These are phyloP conservation scores for Spisula subtruncata DNA, from an alignment of 2,888 invertebrate species.

Conservation along the genomic window DNA sequence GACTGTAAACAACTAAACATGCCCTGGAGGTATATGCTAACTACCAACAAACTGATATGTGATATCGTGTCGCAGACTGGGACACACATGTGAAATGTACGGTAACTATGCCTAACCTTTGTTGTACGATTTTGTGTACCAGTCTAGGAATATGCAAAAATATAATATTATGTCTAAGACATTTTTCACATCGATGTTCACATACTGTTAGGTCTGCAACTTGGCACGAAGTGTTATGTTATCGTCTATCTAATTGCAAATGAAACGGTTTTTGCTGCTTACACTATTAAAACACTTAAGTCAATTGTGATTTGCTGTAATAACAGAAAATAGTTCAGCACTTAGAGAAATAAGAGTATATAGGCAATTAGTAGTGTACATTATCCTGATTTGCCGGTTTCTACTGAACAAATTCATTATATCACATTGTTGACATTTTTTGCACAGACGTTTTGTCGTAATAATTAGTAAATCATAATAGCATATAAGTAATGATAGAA, in stretches of 20 bases:
- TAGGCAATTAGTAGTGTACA: too few relatives aligned
- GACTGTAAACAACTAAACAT: neutral
- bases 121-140: neutral
- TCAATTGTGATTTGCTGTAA: too few relatives aligned
- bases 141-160: neutral
- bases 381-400: too few relatives aligned
- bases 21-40: neutral
- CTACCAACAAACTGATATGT: neutral
- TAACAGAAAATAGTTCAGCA: too few relatives aligned
- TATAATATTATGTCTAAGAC: neutral
- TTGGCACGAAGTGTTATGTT: neutral
- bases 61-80: neutral
- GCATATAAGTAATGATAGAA: too few relatives aligned
- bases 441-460: too few relatives aligned
- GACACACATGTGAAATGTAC: slow-evolving; percentile 5
- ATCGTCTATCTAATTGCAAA: neutral
- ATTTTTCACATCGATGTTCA: neutral
- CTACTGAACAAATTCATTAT: too few relatives aligned
- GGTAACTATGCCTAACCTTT: neutral
- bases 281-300: neutral
- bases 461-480: too few relatives aligned
- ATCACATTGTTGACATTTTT: too few relatives aligned
- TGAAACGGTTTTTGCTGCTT: neutral
- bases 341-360: too few relatives aligned
- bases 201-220: neutral